Evolutionary conservation across 2,888 invertebrate genomes (phyloP), one percentile per base, ranked within the genome.

Genomic region (Cerastis leucographa): DNA sequence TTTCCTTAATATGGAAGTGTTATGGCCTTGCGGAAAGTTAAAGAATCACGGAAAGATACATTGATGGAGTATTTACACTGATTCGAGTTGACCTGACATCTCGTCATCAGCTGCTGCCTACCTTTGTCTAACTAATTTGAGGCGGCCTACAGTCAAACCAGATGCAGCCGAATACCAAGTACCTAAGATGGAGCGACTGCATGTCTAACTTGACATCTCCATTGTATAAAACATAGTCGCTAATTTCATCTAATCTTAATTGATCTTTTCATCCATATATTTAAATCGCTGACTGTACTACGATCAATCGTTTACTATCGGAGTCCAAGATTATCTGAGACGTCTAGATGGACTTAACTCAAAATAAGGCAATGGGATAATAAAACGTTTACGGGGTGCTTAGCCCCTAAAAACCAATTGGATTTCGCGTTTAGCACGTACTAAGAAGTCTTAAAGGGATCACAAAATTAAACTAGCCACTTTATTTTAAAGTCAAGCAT

Each of bases 391-490:
- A 79, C 88, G 81, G 84, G 86, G 89, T 89, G 87, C 89, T 91
- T 89, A 90, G 89, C 89, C 86, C 91, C 89, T 94, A 91, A 93
- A 94, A 93, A 89, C 88, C 89, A 92, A 94, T 94, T 94, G 94
- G 90, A 92, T 91, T 92, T 91, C 86, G 83, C 90, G 88, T 92
- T 93, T 90, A 93, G 89, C 87, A 85, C 90, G 90, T 92, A 91
- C 91, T 90, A 86, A 92, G 88, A 88, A 89, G 85, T 81, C 80
- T 85, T 85, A 89, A 89, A 87, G 79, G 75, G 72, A 83, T 83
- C 72, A 87, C 84, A 86, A 88, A 91, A 91, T 91, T 92, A 90
- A 90, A 84, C 84, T 86, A 85, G 83, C 85, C 85, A 84, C 87
- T 89, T 86, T 78, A 87, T 83, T 88, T 89, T 74, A 87, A 83